Percentiles rank a stretch among this genome's conserved stretches.
Conservation (phyloP, 2,797 vertebrate species). For the Acanthopagrus latus region DNA sequence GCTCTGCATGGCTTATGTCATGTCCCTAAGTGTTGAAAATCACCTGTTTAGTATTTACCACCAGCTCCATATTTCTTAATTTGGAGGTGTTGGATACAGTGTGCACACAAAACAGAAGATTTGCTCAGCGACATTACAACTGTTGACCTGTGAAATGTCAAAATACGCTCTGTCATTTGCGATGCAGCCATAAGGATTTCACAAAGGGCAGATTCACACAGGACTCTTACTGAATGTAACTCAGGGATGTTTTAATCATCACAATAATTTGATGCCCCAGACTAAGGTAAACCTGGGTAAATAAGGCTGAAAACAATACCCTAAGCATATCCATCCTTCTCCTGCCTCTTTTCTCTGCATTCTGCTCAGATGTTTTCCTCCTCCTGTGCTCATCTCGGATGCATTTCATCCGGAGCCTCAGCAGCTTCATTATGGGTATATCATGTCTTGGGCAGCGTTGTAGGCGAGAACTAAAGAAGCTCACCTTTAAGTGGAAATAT, state of each 20-base stretch:
- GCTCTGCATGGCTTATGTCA: background rate
- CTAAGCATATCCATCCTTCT: conserved; percentile 2
- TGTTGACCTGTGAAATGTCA: background rate
- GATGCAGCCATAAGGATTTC: background rate
- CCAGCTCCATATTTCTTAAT: background rate
- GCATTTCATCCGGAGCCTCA: conserved; percentile 35
- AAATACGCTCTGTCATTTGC: background rate
- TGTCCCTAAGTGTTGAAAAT: background rate
- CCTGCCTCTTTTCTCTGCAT: conserved; percentile 4
- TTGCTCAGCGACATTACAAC: background rate
- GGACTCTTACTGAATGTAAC: background rate
- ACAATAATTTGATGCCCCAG: background rate
- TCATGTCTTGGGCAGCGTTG: conserved; percentile 37
- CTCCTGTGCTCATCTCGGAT: conserved; percentile 30
- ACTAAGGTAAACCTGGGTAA: background rate
- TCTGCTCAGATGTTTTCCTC: conserved; percentile 8
- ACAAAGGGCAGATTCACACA: background rate
- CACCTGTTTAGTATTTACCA: no score
- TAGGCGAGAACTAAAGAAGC: conserved; percentile 45
- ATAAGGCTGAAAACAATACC: conserved; percentile 9
- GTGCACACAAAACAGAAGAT: background rate
- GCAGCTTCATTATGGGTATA: conserved; percentile 42
- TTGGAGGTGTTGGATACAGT: background rate
- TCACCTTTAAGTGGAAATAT: conserved; percentile 56
- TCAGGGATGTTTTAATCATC: conserved; percentile 8